These are phyloP conservation scores for Scaptomyza hsui DNA, from an alignment of 1,140 invertebrate species.

Conservation along the genomic window DNA sequence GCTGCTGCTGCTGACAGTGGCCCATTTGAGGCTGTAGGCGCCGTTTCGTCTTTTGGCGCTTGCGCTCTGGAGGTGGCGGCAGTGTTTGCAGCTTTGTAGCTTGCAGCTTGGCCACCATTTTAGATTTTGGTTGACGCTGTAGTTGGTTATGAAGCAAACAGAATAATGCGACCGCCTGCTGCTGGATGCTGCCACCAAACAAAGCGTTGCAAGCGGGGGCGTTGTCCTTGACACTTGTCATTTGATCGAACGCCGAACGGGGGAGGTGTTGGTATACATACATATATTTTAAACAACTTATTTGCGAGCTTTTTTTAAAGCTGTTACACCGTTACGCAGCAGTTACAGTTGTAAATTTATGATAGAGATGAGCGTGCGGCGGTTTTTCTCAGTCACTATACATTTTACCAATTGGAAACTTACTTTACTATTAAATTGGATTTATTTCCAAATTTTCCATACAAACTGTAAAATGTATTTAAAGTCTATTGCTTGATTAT, in stretches of 20 bases:
- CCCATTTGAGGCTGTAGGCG: slow-evolving; percentile 33
- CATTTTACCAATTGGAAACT: too few species aligned
- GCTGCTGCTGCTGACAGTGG: slow-evolving; percentile 9
- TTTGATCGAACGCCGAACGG: slow-evolving; percentile 33
- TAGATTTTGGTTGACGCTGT: slow-evolving; percentile 64
- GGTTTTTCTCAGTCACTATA: background rate
- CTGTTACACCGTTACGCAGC: slow-evolving; percentile 2
- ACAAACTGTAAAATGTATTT: too few species aligned
- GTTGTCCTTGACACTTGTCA: slow-evolving; percentile 56
- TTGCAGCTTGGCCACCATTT: slow-evolving; percentile 81
- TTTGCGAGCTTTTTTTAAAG: slow-evolving; percentile 23
- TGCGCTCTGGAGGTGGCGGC: slow-evolving; percentile 33
- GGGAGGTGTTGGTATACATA: too few species aligned
- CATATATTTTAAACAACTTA: slow-evolving; percentile 6
- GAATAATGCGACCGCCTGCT: slow-evolving; percentile 64
- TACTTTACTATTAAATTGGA: too few species aligned
- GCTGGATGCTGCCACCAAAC: slow-evolving; percentile 49
- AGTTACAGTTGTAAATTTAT: slow-evolving; percentile 28
- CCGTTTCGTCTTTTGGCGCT: slow-evolving; percentile 53
- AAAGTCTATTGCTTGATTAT: too few species aligned
- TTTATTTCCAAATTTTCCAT: too few species aligned
- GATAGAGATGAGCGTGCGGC: background rate
- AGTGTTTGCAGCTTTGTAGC: slow-evolving; percentile 52
- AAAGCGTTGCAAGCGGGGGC: background rate
- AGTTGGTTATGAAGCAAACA: slow-evolving; percentile 78